Percentiles rank a stretch among this genome's conserved stretches.
Evolutionary conservation across 2,797 vertebrate species (phyloP).

Genomic region (Falco naumanni): DNA sequence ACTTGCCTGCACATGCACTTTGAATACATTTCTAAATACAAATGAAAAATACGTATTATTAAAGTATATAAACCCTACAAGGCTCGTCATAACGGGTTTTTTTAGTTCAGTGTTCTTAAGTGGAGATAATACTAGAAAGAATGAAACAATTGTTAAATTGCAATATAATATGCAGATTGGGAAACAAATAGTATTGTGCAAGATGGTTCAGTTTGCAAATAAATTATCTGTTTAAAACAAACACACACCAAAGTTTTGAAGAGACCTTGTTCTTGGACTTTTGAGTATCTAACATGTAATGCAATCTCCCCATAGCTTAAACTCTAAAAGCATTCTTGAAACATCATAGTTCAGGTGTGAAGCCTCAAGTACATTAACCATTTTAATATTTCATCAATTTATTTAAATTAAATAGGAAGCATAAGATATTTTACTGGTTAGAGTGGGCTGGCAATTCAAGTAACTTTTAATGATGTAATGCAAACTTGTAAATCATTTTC

Average conservation of each 20-base stretch:
- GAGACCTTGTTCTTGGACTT: neutral
- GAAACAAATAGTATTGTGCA: constrained; percentile 32
- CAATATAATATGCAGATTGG: neutral
- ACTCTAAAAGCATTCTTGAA: constrained; percentile 50
- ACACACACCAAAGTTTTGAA: neutral
- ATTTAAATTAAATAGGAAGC: constrained; percentile 29
- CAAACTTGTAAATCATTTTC: constrained; percentile 36
- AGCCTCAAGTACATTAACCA: neutral
- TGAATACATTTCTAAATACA: neutral
- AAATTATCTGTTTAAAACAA: constrained; percentile 10
- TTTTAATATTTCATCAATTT: constrained; percentile 3
- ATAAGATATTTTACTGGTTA: neutral
- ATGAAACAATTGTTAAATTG: constrained; percentile 3
- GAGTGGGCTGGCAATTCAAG: constrained; percentile 2
- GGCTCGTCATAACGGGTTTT: neutral
- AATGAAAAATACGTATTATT: neutral
- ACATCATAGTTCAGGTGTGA: constrained; percentile 48
- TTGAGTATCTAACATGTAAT: neutral
- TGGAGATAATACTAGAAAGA: constrained; percentile 21
- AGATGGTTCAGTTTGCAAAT: neutral
- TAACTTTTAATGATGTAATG: constrained; percentile 44
- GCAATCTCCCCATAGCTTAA: neutral
- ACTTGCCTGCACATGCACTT: neutral
- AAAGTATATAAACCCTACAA: neutral
- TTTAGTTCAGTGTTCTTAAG: neutral